Conservation (phyloP, 2,888 invertebrate species). For the Formica aserva region DNA sequence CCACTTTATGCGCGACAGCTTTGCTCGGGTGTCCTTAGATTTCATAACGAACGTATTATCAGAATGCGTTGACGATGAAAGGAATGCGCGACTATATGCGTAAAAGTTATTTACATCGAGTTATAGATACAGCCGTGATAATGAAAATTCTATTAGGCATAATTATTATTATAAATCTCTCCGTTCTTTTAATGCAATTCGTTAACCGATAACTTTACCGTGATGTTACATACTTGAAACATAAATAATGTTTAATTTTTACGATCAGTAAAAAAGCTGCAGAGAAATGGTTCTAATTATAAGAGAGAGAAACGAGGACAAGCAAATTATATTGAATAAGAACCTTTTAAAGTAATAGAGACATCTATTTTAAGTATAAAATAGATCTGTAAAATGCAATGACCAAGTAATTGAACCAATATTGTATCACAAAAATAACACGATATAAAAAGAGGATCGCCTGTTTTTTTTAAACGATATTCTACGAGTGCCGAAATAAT, state of each 20-base stretch:
- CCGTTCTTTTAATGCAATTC: not conserved
- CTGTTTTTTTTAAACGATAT: not conserved
- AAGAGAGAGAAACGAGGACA: not conserved
- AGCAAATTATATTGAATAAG: not conserved
- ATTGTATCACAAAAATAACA: not conserved
- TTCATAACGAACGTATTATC: constrained; percentile 53
- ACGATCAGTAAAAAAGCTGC: not conserved
- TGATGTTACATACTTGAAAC: not conserved
- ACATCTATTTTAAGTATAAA: not conserved
- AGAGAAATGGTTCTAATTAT: not conserved
- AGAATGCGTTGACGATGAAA: constrained; percentile 38
- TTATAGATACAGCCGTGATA: not conserved
- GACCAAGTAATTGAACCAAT: not conserved
- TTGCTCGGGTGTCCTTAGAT: constrained; percentile 46
- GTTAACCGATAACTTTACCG: not conserved
- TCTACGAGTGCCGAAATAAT: not conserved
- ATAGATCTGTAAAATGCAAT: not conserved
- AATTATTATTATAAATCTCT: constrained; percentile 7
- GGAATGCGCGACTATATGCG: constrained; percentile 25
- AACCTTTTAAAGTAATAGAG: not conserved
- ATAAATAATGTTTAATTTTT: not conserved
- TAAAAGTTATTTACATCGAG: constrained; percentile 31
- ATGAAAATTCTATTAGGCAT: constrained; percentile 8
- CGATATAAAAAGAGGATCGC: not conserved
- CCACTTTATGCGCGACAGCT: constrained; percentile 42